A percentile compares a stretch with the other conserved stretches of the same genome.
Evolutionary conservation across 2,113 vertebrate genomes (phyloP).

Genomic region (Hypocryptadius cinnamomeus): DNA sequence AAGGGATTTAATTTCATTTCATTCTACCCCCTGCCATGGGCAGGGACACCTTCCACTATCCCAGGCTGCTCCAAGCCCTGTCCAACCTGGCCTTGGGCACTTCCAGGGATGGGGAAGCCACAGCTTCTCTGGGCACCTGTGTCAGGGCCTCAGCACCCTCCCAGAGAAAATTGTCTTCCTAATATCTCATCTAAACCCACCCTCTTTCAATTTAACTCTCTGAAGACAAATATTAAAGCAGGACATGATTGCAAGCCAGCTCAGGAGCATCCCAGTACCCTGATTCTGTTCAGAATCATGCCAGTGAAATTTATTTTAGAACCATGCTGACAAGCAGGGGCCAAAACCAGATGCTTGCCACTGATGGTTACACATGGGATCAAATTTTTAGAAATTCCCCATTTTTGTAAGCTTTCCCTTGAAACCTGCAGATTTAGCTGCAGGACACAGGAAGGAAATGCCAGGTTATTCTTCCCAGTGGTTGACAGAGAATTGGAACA

Average conservation of each 20-base stretch:
- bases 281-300: fast-evolving
- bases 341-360: background rate
- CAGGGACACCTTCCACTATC: background rate
- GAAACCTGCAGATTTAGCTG: background rate
- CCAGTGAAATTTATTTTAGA: fast-evolving
- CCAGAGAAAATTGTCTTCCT: background rate
- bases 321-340: no score
- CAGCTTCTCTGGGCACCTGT: background rate
- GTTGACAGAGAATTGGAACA: background rate
- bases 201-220: background rate
- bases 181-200: background rate
- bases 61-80: fast-evolving
- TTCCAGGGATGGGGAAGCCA: background rate
- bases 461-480: background rate
- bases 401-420: background rate
- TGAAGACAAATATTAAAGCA: background rate
- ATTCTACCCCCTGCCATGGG: background rate
- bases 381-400: background rate
- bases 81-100: background rate
- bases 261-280: background rate
- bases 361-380: fast-evolving
- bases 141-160: fast-evolving
- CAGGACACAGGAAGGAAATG: background rate
- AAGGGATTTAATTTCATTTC: background rate
- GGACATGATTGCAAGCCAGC: background rate